phyloP scores from a whole-genome alignment of 2,888 invertebrate genomes.

The Tryphoninae sp. region DNA sequence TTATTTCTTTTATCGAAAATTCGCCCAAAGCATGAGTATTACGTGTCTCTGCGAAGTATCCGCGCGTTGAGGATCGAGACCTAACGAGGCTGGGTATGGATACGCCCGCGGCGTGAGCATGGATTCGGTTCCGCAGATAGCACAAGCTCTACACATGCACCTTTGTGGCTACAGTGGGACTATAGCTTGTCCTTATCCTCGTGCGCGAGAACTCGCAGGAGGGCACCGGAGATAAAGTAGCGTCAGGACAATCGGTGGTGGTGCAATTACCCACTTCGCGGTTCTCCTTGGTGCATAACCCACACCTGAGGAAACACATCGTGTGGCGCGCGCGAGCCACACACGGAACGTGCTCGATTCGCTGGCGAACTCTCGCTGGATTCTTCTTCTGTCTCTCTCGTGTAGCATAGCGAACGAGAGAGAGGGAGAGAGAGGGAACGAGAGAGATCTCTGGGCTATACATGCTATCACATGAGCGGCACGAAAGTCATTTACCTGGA shows the following conservation, averaged over 20 bases:
- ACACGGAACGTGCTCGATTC: constrained; percentile 57
- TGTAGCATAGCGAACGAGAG: neutral
- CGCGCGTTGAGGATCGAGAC: constrained; percentile 9
- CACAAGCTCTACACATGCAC: neutral
- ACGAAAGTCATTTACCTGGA: constrained; percentile 64
- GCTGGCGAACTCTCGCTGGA: constrained; percentile 38
- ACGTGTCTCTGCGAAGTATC: constrained; percentile 12
- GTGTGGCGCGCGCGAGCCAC: constrained; percentile 25
- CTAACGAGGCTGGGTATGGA: constrained; percentile 3
- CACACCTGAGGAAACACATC: constrained; percentile 30
- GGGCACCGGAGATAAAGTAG: constrained; percentile 60
- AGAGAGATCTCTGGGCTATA: constrained; percentile 29
- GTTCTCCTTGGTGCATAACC: constrained; percentile 28
- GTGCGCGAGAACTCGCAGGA: constrained; percentile 37
- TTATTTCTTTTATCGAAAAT: constrained; percentile 17
- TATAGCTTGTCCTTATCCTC: constrained; percentile 16
- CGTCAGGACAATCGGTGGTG: constrained; percentile 51
- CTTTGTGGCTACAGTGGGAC: neutral
- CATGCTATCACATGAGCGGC: constrained; percentile 45
- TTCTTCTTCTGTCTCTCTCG: constrained; percentile 35
- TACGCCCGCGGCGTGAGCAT: constrained; percentile 37
- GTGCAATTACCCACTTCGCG: constrained; percentile 64
- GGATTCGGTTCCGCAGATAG: constrained; percentile 52
- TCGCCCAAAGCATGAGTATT: constrained; percentile 26
- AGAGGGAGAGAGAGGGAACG: neutral